These are phyloP conservation scores for Fabriciana adippe DNA, from an alignment of 2,888 invertebrate species.

Conservation along the genomic window DNA sequence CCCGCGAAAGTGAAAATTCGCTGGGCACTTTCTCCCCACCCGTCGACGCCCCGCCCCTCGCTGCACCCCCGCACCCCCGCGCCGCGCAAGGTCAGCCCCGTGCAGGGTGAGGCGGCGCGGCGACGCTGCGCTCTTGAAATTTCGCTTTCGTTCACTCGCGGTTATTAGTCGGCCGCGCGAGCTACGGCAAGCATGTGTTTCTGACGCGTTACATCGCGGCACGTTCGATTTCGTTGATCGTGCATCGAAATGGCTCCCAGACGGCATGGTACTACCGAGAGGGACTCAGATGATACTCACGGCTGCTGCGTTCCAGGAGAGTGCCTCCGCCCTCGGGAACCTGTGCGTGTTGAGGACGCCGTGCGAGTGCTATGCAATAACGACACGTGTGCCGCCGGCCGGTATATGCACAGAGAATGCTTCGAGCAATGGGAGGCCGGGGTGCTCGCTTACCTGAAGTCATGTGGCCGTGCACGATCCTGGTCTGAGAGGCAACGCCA, in stretches of 20 bases:
- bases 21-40: conserved; percentile 80
- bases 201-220: conserved; percentile 73
- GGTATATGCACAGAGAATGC: conserved; percentile 97
- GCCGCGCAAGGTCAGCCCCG: conserved; percentile 49
- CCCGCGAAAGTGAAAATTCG: conserved; percentile 77
- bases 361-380: conserved; percentile 97
- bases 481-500: conserved; percentile 97
- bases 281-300: conserved; percentile 76
- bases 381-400: conserved; percentile 92
- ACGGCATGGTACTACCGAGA: conserved; percentile 76
- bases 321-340: conserved; percentile 88
- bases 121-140: conserved; percentile 85
- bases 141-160: conserved; percentile 86
- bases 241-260: conserved; percentile 75
- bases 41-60: conserved; percentile 63
- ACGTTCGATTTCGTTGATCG: conserved; percentile 76
- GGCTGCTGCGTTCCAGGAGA: conserved; percentile 94
- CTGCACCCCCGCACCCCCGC: conserved; percentile 60
- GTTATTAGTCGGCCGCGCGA: conserved; percentile 83
- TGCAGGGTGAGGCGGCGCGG: conserved; percentile 58
- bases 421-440: conserved; percentile 97
- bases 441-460: conserved; percentile 93
- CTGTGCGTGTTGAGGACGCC: conserved; percentile 86
- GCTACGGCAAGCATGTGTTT: conserved; percentile 83
- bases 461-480: conserved; percentile 94